Conservation (phyloP, 2,888 invertebrate genomes). For the Sinhomidia bicolor region DNA sequence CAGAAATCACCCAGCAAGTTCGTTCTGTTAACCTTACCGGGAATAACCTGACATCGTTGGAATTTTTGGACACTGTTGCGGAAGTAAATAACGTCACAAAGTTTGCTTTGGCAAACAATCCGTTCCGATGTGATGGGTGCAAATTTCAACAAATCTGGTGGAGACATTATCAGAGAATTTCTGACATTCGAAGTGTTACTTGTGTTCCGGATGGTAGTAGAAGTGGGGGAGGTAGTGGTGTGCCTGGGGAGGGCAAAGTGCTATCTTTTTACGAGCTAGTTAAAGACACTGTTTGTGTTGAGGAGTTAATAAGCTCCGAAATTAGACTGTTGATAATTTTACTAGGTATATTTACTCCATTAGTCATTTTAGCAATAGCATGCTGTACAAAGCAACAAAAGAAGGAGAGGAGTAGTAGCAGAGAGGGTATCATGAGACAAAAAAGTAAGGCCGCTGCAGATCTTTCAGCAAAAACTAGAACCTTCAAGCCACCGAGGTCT, state of each 20-base stretch:
- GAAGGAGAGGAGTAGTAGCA: conserved; percentile 41
- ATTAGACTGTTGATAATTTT: conserved; percentile 72
- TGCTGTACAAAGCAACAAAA: conserved; percentile 67
- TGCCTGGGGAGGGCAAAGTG: not conserved
- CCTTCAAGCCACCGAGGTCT: conserved; percentile 65
- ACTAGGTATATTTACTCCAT: conserved; percentile 68
- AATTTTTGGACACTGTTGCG: conserved; percentile 71
- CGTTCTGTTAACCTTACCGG: conserved; percentile 72
- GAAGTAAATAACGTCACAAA: conserved; percentile 75
- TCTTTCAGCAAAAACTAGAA: conserved; percentile 46
- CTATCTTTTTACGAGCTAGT: conserved; percentile 69
- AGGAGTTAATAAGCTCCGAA: conserved; percentile 71
- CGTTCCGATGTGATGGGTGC: conserved; percentile 77
- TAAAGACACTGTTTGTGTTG: conserved; percentile 67
- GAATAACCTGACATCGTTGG: conserved; percentile 72
- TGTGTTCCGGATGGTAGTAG: conserved; percentile 63
- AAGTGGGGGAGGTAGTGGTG: not conserved
- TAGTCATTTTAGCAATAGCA: conserved; percentile 67
- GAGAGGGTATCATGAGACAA: conserved; percentile 39
- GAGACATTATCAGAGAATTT: conserved; percentile 74
- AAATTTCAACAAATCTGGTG: conserved; percentile 76
- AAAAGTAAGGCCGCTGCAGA: conserved; percentile 60
- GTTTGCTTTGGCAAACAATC: conserved; percentile 75
- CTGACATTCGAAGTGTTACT: conserved; percentile 76
- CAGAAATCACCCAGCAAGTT: conserved; percentile 73